Conservation (phyloP, 2,888 invertebrate species). For the Stomorhina lunata region DNA sequence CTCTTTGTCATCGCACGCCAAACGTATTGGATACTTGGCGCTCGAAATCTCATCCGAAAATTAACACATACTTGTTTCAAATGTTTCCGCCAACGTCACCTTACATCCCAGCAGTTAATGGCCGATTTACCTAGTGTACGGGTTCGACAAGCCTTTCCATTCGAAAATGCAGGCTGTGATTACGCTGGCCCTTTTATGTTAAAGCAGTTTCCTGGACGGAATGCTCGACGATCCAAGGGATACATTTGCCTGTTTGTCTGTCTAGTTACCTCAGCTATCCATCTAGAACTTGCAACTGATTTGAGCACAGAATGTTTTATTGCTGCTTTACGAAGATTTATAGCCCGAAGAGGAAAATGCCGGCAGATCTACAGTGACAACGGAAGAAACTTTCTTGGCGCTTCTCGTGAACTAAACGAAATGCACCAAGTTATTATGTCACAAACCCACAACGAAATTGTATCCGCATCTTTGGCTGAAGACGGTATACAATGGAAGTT, state of each 20-base stretch:
- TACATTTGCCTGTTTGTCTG: conserved; percentile 37
- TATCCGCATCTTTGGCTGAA: conserved; percentile 3
- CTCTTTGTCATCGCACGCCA: conserved; percentile 61
- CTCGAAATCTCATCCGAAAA: conserved; percentile 50
- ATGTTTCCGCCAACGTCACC: conserved; percentile 45
- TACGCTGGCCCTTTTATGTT: conserved; percentile 40
- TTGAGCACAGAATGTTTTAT: background rate
- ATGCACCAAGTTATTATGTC: too few relatives aligned
- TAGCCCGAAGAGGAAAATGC: too few relatives aligned
- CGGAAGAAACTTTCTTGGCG: too few relatives aligned
- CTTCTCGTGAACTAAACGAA: too few relatives aligned
- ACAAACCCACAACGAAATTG: conserved; percentile 5
- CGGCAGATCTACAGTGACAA: too few relatives aligned
- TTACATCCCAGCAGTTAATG: conserved; percentile 36
- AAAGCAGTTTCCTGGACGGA: background rate
- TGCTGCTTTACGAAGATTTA: too few relatives aligned
- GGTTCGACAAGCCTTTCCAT: conserved; percentile 36
- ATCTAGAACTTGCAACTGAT: conserved; percentile 42
- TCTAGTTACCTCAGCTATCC: conserved; percentile 33
- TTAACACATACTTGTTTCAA: conserved; percentile 33
- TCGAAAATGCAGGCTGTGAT: conserved; percentile 42
- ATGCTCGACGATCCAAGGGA: background rate
- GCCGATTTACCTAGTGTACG: conserved; percentile 36
- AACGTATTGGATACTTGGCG: conserved; percentile 59
- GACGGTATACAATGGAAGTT: conserved; percentile 54